Conservation (phyloP, 1,140 invertebrate species). For the Drosophila nasuta region DNA sequence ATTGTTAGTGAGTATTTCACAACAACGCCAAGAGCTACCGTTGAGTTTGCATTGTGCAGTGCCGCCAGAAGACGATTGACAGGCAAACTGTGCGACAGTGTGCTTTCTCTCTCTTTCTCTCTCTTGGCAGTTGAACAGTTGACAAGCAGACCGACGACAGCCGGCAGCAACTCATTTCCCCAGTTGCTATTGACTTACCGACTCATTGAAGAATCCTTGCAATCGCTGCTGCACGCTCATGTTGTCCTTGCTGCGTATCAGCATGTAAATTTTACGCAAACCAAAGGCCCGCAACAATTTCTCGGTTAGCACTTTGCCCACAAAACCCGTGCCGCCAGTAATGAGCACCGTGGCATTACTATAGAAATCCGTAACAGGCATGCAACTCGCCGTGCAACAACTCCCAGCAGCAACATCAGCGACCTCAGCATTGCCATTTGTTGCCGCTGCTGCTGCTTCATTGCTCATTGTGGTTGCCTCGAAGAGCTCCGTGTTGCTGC, state of each 20-base stretch:
- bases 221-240: slow-evolving; percentile 89
- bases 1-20: slow-evolving; percentile 14
- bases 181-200: slow-evolving; percentile 85
- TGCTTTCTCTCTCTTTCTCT: not conserved
- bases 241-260: slow-evolving; percentile 92
- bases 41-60: slow-evolving; percentile 16
- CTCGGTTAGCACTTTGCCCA: slow-evolving; percentile 95
- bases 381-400: slow-evolving; percentile 30
- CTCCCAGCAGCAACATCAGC: slow-evolving; percentile 13
- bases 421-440: slow-evolving; percentile 9
- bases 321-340: slow-evolving; percentile 92
- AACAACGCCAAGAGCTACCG: slow-evolving; percentile 7
- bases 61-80: slow-evolving; percentile 20
- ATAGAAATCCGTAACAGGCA: slow-evolving; percentile 85
- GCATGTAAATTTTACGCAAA: slow-evolving; percentile 90
- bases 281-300: slow-evolving; percentile 93
- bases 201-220: slow-evolving; percentile 88
- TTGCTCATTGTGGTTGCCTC: slow-evolving; percentile 47
- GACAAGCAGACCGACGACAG: not conserved
- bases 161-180: slow-evolving; percentile 37
- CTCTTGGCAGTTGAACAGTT: not conserved
- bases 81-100: not conserved
- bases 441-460: not conserved
- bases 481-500: slow-evolving; percentile 33
- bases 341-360: slow-evolving; percentile 86